A percentile compares a stretch with the other conserved stretches of the same genome.
Evolutionary conservation across 2,113 vertebrate genomes (phyloP).

Genomic region (Perca flavescens): DNA sequence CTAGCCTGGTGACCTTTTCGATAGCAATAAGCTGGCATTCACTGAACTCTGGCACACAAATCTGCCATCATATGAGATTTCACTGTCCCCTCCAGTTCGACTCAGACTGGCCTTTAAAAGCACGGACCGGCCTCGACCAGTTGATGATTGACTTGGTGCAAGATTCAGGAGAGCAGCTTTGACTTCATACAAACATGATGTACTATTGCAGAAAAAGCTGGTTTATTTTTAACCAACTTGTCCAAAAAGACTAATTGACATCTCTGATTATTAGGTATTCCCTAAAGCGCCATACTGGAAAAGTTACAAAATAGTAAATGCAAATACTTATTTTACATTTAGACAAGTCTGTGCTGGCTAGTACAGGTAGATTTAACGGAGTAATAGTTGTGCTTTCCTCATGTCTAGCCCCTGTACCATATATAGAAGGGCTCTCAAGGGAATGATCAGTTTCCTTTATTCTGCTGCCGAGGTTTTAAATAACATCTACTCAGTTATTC

Average conservation of each 20-base stretch:
- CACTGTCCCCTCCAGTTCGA: slow-evolving; percentile 70
- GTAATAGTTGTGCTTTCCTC: neutral
- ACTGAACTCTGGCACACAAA: slow-evolving; percentile 66
- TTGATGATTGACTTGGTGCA: slow-evolving; percentile 27
- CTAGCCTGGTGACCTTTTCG: slow-evolving; percentile 77
- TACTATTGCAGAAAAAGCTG: neutral
- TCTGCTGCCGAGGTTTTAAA: neutral
- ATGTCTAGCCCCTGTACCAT: neutral
- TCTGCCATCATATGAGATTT: slow-evolving; percentile 72
- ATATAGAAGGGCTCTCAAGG: neutral
- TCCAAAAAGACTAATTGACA: neutral
- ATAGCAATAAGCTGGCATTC: slow-evolving; percentile 79
- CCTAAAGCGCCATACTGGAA: neutral
- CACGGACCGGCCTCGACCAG: slow-evolving; percentile 32
- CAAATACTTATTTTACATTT: neutral
- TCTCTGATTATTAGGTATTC: neutral
- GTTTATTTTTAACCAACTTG: neutral
- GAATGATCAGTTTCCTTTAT: neutral
- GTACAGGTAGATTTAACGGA: neutral
- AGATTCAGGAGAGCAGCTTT: slow-evolving; percentile 6
- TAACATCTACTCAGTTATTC: neutral
- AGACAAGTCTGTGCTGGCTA: neutral
- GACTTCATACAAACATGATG: neutral
- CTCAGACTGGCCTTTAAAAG: slow-evolving; percentile 58
- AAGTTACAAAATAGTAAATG: neutral